phyloP scores from a whole-genome alignment of 2,888 invertebrate species.

The Rhingia rostrata region DNA sequence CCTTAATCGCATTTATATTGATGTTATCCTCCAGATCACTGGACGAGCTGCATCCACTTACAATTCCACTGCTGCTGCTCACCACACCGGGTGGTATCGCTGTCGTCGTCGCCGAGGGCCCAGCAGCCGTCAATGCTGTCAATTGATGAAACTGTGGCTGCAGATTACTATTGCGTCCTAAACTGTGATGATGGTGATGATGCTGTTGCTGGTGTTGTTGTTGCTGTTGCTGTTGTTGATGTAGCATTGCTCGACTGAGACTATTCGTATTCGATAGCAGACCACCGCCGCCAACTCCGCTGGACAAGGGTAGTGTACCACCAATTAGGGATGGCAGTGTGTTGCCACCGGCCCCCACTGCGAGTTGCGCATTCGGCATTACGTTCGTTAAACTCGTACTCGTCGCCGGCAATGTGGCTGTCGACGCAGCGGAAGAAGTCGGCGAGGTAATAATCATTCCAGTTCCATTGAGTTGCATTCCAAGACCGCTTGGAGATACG shows the following conservation, averaged over 20 bases:
- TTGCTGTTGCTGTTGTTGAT: slow-evolving; percentile 75
- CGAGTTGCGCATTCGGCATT: slow-evolving; percentile 75
- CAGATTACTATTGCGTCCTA: slow-evolving; percentile 71
- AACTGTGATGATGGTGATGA: slow-evolving; percentile 67
- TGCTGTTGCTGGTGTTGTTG: slow-evolving; percentile 62
- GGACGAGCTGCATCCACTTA: slow-evolving; percentile 79
- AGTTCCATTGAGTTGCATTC: slow-evolving; percentile 61
- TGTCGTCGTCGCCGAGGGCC: slow-evolving; percentile 64
- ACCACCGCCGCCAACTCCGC: slow-evolving; percentile 78
- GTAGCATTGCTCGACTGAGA: slow-evolving; percentile 68
- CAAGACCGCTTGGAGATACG: slow-evolving; percentile 64
- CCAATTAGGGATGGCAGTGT: slow-evolving; percentile 72
- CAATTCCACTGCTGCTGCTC: slow-evolving; percentile 65
- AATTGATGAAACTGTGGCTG: slow-evolving; percentile 71
- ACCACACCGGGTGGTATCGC: slow-evolving; percentile 73
- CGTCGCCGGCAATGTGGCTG: slow-evolving; percentile 78
- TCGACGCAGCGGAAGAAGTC: slow-evolving; percentile 79
- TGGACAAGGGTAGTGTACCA: slow-evolving; percentile 80
- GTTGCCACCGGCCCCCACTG: slow-evolving; percentile 63
- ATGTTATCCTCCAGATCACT: slow-evolving; percentile 84
- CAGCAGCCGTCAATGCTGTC: slow-evolving; percentile 63
- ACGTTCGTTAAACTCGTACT: slow-evolving; percentile 73
- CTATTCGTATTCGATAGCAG: slow-evolving; percentile 67
- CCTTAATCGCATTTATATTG: slow-evolving; percentile 93
- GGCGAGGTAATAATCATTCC: slow-evolving; percentile 79